Base-by-base conservation (phyloP, 2,888 invertebrate genomes). In the Blastobasis lacticolella region DNA sequence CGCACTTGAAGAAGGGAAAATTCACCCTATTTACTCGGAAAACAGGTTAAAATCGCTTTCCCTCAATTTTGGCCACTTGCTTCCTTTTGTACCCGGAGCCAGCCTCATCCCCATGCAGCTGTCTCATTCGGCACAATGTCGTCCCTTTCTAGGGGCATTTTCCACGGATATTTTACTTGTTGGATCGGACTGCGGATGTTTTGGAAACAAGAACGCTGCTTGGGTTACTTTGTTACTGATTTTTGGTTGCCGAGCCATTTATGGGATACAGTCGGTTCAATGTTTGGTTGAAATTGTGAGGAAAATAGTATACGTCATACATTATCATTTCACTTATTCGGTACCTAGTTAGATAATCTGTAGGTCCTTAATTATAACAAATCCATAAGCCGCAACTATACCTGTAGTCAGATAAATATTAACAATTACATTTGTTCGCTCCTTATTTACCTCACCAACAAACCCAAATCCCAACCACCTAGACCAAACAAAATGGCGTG, bases 51-150 rank as follows among this genome's bases (percentile, higher is more conserved):
- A 58, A 57, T 64, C 8, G 37, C 0, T 8, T 23, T 23, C 10
- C 5, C 23, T 40, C n/a, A 10, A 42, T 54, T 54, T 46, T 50
- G 37, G 60, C 45, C 53, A 42, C 41, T 49, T 79, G 69, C 9
- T 66, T 45, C 67, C 52, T 74, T 73, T 61, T 57, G 52, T 43
- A 46, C 44, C 56, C 50, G 59, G 58, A 52, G 55, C 51, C 56
- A 63, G 76, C 75, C 80, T 86, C 84, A 83, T 85, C 86, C 86
- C 71, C 72, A 67, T 81, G 66, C 74, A 64, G 71, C 77, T 69
- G 66, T 88, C 87, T 84, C 87, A 74, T 67, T 76, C 66, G 73
- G 76, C 85, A 73, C 81, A 84, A 86, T 85, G 85, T 76, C 63
- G 77, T 88, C 87, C 79, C 86, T 61, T 65, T 88, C 82, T 69